A percentile compares a stretch with the other conserved stretches of the same genome.
These are phyloP conservation scores for Hippocampus barbouri DNA, from an alignment of 2,113 vertebrate genomes.

Conservation along the genomic window DNA sequence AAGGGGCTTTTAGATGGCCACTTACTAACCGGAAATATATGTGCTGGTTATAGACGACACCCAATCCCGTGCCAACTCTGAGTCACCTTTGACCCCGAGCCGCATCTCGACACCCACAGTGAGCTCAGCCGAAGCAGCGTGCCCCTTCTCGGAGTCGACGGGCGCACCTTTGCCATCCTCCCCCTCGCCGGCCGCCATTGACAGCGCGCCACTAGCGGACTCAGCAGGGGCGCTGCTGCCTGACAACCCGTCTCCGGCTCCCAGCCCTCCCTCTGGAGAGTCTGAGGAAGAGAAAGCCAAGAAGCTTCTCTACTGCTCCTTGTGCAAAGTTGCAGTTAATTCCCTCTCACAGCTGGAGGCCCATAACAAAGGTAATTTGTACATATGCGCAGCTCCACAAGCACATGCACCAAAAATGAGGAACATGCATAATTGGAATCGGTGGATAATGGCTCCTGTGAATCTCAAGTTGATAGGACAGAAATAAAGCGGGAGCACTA, in stretches of 20 bases:
- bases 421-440: neutral
- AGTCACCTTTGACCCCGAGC: conserved; percentile 41
- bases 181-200: conserved; percentile 39
- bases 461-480: neutral
- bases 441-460: neutral
- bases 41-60: conserved; percentile 54
- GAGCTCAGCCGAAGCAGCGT: conserved; percentile 45
- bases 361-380: conserved; percentile 84
- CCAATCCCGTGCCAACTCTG: conserved; percentile 39
- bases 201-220: conserved; percentile 38
- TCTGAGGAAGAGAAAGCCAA: conserved; percentile 87
- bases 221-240: conserved; percentile 31
- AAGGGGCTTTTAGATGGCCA: neutral
- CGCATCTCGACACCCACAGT: conserved; percentile 33
- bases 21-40: conserved; percentile 23
- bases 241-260: conserved; percentile 55
- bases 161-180: conserved; percentile 50
- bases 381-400: neutral
- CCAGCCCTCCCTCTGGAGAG: conserved; percentile 62
- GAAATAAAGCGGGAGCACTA: neutral
- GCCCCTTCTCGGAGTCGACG: conserved; percentile 41
- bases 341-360: conserved; percentile 90
- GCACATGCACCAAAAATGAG: neutral
- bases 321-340: conserved; percentile 92
- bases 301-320: conserved; percentile 85